A percentile compares a stretch with the other conserved stretches of the same genome.
These are phyloP conservation scores for Alexandromys fortis DNA, from an alignment of 2,113 vertebrate genomes.

Conservation along the genomic window DNA sequence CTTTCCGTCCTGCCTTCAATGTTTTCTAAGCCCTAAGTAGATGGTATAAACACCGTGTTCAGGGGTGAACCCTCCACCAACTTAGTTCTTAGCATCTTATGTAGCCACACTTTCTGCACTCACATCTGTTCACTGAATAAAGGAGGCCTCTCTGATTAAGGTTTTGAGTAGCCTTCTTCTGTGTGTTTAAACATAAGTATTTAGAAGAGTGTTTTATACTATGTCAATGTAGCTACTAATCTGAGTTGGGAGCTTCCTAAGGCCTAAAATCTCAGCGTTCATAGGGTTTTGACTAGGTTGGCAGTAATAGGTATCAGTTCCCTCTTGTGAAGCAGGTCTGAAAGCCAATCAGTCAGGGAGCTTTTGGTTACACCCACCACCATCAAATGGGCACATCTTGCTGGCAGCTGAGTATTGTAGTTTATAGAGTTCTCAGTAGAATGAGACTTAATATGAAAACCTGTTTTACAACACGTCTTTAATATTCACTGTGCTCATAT, in stretches of 20 bases:
- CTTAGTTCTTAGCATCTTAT: background rate
- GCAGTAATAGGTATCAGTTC: background rate
- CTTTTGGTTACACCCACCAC: background rate
- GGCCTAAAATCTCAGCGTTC: background rate
- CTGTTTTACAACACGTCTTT: background rate
- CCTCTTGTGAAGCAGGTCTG: background rate
- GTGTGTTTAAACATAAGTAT: background rate
- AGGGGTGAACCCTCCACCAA: no score
- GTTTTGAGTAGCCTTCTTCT: background rate
- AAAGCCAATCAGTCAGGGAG: background rate
- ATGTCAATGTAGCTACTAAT: background rate
- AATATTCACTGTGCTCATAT: background rate
- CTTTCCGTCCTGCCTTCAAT: background rate
- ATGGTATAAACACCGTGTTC: no score
- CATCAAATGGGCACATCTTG: background rate
- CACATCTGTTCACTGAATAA: background rate
- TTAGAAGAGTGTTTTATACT: background rate
- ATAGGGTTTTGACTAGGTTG: background rate
- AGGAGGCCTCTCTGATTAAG: background rate
- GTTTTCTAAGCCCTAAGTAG: background rate
- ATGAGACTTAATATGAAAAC: background rate
- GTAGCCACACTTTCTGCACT: background rate
- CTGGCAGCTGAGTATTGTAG: background rate
- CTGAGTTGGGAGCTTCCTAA: background rate
- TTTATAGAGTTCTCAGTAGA: background rate